Evolutionary conservation across 2,113 vertebrate species (phyloP).

Genomic region (Prionailurus bengalensis): DNA sequence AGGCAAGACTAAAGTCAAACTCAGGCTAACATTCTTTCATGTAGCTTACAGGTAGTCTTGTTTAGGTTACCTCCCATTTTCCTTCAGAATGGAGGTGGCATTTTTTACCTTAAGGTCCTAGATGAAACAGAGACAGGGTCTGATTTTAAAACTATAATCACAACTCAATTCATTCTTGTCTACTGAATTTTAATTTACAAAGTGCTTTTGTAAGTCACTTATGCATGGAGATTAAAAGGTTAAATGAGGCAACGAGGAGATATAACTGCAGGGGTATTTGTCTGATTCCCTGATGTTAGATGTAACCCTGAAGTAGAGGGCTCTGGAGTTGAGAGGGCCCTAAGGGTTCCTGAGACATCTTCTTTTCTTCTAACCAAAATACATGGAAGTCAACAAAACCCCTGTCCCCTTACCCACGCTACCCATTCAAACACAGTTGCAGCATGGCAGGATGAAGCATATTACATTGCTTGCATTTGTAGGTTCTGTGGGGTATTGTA

Average conservation of each 20-base stretch:
- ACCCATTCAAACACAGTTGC: too few species aligned
- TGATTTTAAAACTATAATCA: neutral
- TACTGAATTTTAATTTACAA: neutral
- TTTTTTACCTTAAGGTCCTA: neutral
- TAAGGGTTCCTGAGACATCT: neutral
- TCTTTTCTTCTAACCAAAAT: slow-evolving; percentile 15
- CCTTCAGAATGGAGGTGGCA: neutral
- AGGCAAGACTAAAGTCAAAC: neutral
- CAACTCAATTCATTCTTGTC: neutral
- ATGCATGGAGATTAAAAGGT: neutral
- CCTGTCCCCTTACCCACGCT: accelerated
- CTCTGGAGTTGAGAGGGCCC: neutral
- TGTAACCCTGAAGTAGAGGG: neutral
- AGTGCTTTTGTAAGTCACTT: neutral
- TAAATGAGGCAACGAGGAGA: neutral
- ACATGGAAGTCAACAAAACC: neutral
- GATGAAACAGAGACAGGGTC: neutral
- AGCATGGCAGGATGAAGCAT: accelerated
- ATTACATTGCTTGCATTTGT: neutral
- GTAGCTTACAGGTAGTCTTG: neutral
- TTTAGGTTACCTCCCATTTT: neutral
- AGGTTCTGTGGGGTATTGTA: neutral
- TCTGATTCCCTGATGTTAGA: neutral
- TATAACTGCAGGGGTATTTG: neutral
- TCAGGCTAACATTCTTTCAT: too few species aligned